Percentiles rank a stretch among this genome's conserved stretches.
These are phyloP conservation scores for Arctia plantaginis DNA, from an alignment of 2,888 invertebrate species.

Conservation along the genomic window DNA sequence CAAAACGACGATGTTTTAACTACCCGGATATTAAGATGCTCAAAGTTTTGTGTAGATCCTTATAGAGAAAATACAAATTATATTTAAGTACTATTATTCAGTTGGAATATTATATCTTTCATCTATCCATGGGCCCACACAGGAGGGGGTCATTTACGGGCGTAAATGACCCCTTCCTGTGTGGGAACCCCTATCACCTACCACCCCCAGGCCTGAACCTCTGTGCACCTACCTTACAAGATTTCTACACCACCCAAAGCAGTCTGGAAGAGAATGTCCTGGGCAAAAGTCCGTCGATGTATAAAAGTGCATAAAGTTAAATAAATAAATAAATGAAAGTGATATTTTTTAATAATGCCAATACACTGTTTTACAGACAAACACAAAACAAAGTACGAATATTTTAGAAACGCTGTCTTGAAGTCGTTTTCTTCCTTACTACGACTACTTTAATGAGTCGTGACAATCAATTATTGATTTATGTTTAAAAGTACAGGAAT, in stretches of 20 bases:
- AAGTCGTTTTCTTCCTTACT: conserved; percentile 26
- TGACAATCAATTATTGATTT: conserved; percentile 35
- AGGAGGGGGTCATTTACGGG: no score
- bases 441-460: conserved; percentile 18
- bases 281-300: no score
- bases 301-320: no score
- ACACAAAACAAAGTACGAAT: background rate
- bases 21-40: conserved; percentile 42
- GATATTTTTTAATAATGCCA: no score
- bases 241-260: no score
- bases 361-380: no score
- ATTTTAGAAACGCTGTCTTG: conserved; percentile 37
- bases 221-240: no score
- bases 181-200: no score
- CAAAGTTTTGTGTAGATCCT: conserved; percentile 32
- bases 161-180: no score
- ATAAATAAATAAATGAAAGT: no score
- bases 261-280: no score
- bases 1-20: conserved; percentile 26
- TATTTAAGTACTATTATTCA: background rate
- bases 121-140: background rate
- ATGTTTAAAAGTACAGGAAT: conserved; percentile 28
- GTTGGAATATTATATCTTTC: background rate
- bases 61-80: background rate
- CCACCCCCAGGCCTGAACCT: no score